Conservation (phyloP, 2,888 invertebrate species). For the Drosophila rellima region DNA sequence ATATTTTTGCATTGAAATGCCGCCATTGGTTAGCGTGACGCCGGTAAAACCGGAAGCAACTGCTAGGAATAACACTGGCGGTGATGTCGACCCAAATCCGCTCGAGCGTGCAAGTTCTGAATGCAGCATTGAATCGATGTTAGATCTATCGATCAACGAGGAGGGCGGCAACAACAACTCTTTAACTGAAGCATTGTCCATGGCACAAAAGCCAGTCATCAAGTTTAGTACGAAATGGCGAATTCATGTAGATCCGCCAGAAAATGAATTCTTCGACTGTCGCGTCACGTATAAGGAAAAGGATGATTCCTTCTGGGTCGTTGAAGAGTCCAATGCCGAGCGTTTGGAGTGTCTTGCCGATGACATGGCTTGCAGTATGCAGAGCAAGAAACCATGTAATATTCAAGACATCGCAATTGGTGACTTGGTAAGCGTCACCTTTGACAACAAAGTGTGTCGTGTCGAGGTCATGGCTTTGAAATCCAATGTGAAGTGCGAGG, state of each 20-base stretch:
- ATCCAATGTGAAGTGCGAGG: not conserved
- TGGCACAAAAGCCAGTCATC: not conserved
- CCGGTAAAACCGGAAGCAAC: not conserved
- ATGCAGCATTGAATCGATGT: not conserved
- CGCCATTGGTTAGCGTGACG: slow-evolving; percentile 35
- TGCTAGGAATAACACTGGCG: not conserved
- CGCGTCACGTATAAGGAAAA: slow-evolving; percentile 37
- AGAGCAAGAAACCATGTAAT: slow-evolving; percentile 2
- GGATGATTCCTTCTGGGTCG: slow-evolving; percentile 54
- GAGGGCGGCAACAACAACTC: too few relatives aligned
- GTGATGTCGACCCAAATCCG: too few relatives aligned
- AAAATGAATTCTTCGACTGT: slow-evolving; percentile 40
- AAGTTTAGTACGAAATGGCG: slow-evolving; percentile 45
- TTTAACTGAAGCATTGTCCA: not conserved
- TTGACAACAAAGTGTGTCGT: slow-evolving; percentile 27
- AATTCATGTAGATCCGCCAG: slow-evolving; percentile 16
- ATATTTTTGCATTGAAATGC: slow-evolving; percentile 40
- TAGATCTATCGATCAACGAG: not conserved
- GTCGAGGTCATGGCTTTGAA: slow-evolving; percentile 33
- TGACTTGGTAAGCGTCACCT: slow-evolving; percentile 34
- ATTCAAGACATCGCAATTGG: slow-evolving; percentile 23
- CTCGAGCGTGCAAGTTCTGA: not conserved
- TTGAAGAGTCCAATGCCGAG: slow-evolving; percentile 16
- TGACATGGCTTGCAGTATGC: slow-evolving; percentile 14
- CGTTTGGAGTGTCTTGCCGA: slow-evolving; percentile 22